Conservation (phyloP, 2,113 vertebrate genomes). For the Trachemys scripta region DNA sequence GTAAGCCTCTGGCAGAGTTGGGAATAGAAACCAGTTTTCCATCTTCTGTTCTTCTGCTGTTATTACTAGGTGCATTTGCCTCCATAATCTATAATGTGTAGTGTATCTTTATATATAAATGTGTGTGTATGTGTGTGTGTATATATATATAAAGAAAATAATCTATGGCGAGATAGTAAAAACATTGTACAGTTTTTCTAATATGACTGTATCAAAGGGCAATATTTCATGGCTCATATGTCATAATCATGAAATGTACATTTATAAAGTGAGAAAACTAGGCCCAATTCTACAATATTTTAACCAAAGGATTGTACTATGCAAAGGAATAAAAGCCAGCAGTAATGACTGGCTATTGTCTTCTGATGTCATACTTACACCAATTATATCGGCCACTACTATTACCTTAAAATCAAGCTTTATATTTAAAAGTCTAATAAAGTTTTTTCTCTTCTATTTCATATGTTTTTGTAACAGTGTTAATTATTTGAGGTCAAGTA, state of each 20-base stretch:
- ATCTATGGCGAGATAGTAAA: not conserved
- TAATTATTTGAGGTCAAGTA: not conserved
- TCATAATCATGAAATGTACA: not conserved
- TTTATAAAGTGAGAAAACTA: not conserved
- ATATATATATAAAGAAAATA: not conserved
- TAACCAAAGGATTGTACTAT: not conserved
- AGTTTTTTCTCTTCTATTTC: not conserved
- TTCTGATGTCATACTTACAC: not conserved
- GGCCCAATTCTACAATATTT: not conserved
- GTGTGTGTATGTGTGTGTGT: not conserved
- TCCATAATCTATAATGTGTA: not conserved
- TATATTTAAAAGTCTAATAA: not conserved
- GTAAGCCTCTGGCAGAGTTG: not conserved
- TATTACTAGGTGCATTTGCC: not conserved
- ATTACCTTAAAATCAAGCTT: not conserved
- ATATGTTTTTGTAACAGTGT: not conserved
- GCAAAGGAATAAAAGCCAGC: not conserved
- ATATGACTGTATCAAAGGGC: not conserved
- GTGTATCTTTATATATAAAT: too few relatives aligned
- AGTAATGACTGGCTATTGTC: not conserved
- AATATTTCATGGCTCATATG: not conserved
- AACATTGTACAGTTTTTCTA: not conserved
- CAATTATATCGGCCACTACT: not conserved
- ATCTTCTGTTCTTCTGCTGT: not conserved
- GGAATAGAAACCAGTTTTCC: not conserved